Evolutionary conservation across 2,888 invertebrate species (phyloP).

Genomic region (Mystacides longicornis): DNA sequence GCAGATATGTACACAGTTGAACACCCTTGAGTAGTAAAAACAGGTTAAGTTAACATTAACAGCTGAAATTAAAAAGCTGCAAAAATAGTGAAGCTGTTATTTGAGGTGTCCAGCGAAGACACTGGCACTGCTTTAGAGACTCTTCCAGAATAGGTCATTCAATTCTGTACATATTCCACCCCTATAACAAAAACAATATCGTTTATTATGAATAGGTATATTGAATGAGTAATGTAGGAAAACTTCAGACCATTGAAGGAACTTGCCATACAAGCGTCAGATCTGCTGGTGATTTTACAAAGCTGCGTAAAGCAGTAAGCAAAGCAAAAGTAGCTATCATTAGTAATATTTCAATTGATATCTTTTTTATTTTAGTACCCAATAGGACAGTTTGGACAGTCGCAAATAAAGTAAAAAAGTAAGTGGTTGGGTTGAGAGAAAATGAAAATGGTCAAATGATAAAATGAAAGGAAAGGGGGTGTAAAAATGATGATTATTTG

Average conservation of each 20-base stretch:
- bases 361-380: not conserved
- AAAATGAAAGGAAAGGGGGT: too few species aligned
- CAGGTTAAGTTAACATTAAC: not conserved
- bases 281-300: not conserved
- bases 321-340: too few species aligned
- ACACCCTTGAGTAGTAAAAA: not conserved
- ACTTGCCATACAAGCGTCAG: not conserved
- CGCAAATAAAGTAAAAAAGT: too few species aligned
- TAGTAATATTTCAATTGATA: not conserved
- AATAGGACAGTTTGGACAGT: too few species aligned
- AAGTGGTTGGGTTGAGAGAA: too few species aligned
- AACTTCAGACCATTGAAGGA: not conserved
- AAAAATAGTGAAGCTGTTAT: not conserved
- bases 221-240: not conserved
- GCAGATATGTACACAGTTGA: constrained; percentile 21
- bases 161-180: constrained; percentile 24
- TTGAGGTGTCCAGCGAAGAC: not conserved
- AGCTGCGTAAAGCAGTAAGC: not conserved
- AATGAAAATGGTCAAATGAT: too few species aligned
- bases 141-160: not conserved
- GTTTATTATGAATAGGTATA: not conserved
- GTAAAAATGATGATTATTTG: not conserved
- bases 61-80: not conserved
- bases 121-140: not conserved
- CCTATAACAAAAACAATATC: constrained; percentile 23